Percentiles rank a stretch among this genome's conserved stretches.
Conservation (phyloP, 2,113 vertebrate species). For the Muntiacus reevesi region DNA sequence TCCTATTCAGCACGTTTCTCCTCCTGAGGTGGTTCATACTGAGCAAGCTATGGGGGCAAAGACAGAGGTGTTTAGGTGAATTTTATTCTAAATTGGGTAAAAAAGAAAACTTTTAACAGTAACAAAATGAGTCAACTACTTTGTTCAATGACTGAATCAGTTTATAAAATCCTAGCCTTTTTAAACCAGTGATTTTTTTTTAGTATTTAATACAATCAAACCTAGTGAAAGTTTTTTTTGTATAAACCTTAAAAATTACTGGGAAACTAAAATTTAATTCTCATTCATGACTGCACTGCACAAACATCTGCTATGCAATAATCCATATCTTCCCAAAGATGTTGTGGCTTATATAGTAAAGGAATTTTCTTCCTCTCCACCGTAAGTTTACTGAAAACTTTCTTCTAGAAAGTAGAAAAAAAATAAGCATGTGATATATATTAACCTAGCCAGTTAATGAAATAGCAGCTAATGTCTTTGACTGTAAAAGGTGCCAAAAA, state of each 20-base stretch:
- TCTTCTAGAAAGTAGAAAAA: conserved; percentile 24
- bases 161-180: not conserved
- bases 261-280: conserved; percentile 25
- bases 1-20: conserved; percentile 84
- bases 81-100: conserved; percentile 64
- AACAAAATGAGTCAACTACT: conserved; percentile 33
- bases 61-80: conserved; percentile 76
- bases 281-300: not conserved
- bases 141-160: conserved; percentile 22
- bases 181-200: conserved; percentile 2
- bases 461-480: not conserved
- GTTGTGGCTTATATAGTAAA: not conserved
- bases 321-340: conserved; percentile 20
- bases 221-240: conserved; percentile 34
- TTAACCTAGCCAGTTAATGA: not conserved
- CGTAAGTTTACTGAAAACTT: conserved; percentile 32
- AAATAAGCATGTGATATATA: not conserved
- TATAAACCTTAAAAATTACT: conserved; percentile 36
- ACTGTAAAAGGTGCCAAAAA: conserved; percentile 12
- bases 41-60: conserved; percentile 87
- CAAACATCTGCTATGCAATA: conserved; percentile 10
- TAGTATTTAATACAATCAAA: conserved; percentile 39
- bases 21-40: conserved; percentile 87
- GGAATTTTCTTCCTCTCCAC: not conserved
- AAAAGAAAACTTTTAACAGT: not conserved